phyloP scores from a whole-genome alignment of 2,113 vertebrate genomes.

The Toxotes chatareus region DNA sequence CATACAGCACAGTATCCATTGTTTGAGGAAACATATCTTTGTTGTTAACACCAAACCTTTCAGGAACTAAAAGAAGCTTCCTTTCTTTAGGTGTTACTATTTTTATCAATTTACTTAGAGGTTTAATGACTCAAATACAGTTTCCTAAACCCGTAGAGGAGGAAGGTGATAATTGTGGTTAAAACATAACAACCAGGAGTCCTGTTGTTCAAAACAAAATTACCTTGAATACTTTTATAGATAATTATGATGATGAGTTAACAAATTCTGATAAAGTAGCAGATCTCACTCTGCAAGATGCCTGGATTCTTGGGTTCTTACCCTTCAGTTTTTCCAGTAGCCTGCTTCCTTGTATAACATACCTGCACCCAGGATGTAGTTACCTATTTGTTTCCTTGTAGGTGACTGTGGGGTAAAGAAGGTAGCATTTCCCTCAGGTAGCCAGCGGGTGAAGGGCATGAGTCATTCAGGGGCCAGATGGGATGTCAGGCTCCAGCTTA shows the following conservation, averaged over 20 bases:
- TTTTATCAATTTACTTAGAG: not conserved
- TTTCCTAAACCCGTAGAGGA: not conserved
- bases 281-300: not conserved
- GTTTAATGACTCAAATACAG: not conserved
- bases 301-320: not conserved
- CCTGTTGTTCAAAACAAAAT: not conserved
- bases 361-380: slow-evolving; percentile 50
- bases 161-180: not conserved
- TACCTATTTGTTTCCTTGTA: slow-evolving; percentile 53
- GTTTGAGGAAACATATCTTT: no score
- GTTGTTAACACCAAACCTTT: not conserved
- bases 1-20: not conserved
- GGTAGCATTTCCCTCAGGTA: slow-evolving; percentile 59
- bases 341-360: slow-evolving; percentile 23
- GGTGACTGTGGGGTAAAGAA: slow-evolving; percentile 58
- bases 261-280: not conserved
- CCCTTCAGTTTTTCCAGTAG: not conserved
- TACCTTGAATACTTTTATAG: not conserved
- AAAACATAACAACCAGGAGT: not conserved
- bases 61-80: not conserved
- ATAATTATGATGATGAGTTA: not conserved
- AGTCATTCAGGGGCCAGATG: slow-evolving; percentile 67
- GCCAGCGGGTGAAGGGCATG: slow-evolving; percentile 52
- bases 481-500: slow-evolving; percentile 61
- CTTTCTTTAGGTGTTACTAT: not conserved